Percentiles rank a stretch among this genome's conserved stretches.
Evolutionary conservation across 2,888 invertebrate species (phyloP).

Genomic region (Papilio gigon): DNA sequence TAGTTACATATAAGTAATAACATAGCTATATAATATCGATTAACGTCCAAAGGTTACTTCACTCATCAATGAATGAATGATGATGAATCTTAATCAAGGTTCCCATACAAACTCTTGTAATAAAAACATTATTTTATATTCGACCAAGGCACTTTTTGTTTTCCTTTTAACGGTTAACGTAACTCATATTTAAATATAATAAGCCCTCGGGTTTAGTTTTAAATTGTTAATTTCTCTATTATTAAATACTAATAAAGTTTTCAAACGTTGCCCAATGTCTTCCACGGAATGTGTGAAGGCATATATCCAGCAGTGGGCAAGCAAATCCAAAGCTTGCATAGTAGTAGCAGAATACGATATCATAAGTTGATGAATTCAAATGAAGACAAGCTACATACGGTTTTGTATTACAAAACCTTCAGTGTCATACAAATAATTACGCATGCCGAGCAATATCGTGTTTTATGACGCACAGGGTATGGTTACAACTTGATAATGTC

Average conservation of each 20-base stretch:
- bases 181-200: too few relatives aligned
- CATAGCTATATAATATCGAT: too few relatives aligned
- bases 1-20: too few relatives aligned
- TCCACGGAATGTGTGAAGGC: too few relatives aligned
- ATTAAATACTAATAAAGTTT: background rate
- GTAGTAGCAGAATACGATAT: too few relatives aligned
- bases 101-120: background rate
- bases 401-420: constrained; percentile 21
- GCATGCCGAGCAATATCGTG: background rate
- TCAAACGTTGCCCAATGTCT: too few relatives aligned
- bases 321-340: too few relatives aligned
- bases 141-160: background rate
- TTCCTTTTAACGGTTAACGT: background rate
- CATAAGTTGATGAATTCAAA: background rate
- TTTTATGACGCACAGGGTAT: too few relatives aligned
- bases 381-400: background rate
- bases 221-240: too few relatives aligned
- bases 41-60: constrained; percentile 8
- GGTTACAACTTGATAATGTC: too few relatives aligned
- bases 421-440: background rate
- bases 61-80: background rate
- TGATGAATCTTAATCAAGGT: constrained; percentile 8
- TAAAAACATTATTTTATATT: constrained; percentile 7
- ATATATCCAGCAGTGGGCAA: too few relatives aligned
- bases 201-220: too few relatives aligned